Base-by-base conservation (phyloP, 2,888 invertebrate species). In the Phytoseiulus persimilis region DNA sequence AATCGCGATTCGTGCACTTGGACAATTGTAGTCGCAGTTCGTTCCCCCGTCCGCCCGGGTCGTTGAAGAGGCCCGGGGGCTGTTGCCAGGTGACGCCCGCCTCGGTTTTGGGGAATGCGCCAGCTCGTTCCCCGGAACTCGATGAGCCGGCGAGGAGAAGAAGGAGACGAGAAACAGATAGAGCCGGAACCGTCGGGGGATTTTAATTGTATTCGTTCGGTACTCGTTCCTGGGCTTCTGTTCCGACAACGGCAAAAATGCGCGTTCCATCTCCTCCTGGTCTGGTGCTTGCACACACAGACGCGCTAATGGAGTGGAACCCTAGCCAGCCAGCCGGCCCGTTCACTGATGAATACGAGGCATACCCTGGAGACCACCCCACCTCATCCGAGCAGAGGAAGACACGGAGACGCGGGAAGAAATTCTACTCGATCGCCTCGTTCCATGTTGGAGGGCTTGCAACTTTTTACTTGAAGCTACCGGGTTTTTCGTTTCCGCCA, bases 141-240 rank as follows among this genome's bases (percentile, higher is more conserved):
- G 28, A 65, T 65, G 65, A 65, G 65, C 65, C 39, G 9, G 39
- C 9, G 39, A 65, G 9, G 14, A 46, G 23, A 28, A 65, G 65
- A 14, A 65, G 65, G 65, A 65, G 65, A 65, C 65, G 65, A 65
- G 65, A 18, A 65, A 65, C 65, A 65, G 65, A 65, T 65, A 65
- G 65, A 65, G 65, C 65, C 65, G 65, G 18, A 65, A 65, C 23
- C 65, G 65, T 65, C 65, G 65, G 65, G 65, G 65, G 65, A 65
- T 65, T 65, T 65, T 65, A 65, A 65, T 65, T 65, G 65, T 65
- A 65, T 65, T 65, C 65, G 65, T 65, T 65, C 65, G 65, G 65
- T 65, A 23, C 65, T 65, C 65, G 65, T 65, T 65, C 28, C 65
- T 65, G 11, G 65, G 65, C 65, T 65, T 65, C 65, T 65, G 65